These are phyloP conservation scores for Maconellicoccus hirsutus DNA, from an alignment of 1,140 invertebrate genomes.

Conservation along the genomic window DNA sequence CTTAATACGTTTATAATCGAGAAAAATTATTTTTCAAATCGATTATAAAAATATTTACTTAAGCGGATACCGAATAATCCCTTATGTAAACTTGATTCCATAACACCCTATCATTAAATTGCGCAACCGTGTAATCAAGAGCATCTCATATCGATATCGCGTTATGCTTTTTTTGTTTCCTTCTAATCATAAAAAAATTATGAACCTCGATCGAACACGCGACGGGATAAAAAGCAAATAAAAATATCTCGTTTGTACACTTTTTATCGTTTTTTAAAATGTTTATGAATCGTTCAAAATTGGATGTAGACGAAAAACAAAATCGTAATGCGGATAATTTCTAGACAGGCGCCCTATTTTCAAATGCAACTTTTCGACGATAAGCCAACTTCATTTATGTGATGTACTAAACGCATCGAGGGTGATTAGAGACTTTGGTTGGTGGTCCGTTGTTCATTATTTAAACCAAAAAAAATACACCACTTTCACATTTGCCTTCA, in stretches of 20 bases:
- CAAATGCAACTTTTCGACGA: too few species aligned
- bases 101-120: constrained; percentile 20
- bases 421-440: too few species aligned
- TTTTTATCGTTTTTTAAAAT: constrained; percentile 19
- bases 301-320: not conserved
- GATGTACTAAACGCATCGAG: too few species aligned
- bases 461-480: too few species aligned
- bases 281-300: constrained; percentile 13
- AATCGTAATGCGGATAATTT: not conserved
- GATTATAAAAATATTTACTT: constrained; percentile 21
- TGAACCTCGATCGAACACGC: not conserved
- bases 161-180: constrained; percentile 1
- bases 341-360: too few species aligned
- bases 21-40: constrained; percentile 13
- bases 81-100: constrained; percentile 18
- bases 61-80: constrained; percentile 15
- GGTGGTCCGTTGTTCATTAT: too few species aligned
- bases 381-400: too few species aligned
- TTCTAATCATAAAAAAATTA: constrained; percentile 1
- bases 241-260: constrained; percentile 1
- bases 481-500: too few species aligned
- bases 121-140: constrained; percentile 2
- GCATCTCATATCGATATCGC: constrained; percentile 1
- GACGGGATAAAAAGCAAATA: constrained; percentile 13
- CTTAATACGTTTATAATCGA: constrained; percentile 4